Evolutionary conservation across 2,113 vertebrate genomes (phyloP).

Genomic region (Prolemur simus): DNA sequence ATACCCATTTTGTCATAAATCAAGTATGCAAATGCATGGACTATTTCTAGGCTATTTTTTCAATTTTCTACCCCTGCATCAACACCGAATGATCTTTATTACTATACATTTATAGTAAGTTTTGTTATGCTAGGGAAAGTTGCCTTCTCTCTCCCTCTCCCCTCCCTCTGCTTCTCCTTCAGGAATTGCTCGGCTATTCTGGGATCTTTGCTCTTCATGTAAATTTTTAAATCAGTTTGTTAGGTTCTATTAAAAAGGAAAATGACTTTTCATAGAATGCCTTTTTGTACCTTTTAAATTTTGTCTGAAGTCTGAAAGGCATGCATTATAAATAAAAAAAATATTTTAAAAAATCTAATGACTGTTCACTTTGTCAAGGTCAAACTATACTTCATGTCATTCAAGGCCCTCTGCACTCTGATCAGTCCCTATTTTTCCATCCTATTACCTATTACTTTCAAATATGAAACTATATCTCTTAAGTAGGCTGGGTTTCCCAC

Average conservation of each 20-base stretch:
- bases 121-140: not conserved
- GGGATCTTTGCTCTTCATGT: not conserved
- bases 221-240: constrained; percentile 26
- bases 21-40: not conserved
- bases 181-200: not conserved
- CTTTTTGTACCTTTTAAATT: constrained; percentile 30
- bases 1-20: not conserved
- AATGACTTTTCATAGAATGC: not conserved
- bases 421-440: not conserved
- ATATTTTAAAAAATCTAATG: not conserved
- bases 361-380: not conserved
- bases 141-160: not conserved
- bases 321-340: not conserved
- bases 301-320: not conserved
- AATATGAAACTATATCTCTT: not conserved
- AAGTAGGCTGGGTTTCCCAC: not conserved
- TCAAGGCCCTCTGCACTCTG: not conserved
- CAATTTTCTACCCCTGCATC: not conserved
- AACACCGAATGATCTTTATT: not conserved
- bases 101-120: not conserved
- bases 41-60: not conserved
- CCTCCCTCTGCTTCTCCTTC: not conserved
- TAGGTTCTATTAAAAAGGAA: not conserved
- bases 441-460: not conserved
- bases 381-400: not conserved